Evolutionary conservation across 1,140 invertebrate genomes (phyloP), one percentile per base, ranked within the genome.

Genomic region (Meteorus sp.): DNA sequence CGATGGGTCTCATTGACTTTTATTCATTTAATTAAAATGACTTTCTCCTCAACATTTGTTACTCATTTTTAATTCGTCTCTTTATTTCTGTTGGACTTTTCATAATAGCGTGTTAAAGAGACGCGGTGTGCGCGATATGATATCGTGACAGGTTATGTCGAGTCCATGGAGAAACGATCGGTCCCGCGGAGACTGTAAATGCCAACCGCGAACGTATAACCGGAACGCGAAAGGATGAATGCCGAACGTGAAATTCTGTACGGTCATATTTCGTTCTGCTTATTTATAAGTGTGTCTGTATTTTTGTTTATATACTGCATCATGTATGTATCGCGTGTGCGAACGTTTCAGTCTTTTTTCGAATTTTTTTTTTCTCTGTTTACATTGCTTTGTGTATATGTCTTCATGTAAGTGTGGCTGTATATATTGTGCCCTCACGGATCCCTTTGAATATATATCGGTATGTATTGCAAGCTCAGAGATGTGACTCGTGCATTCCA

Each of bases 401-500:
- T n/a, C n/a, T n/a, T n/a, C n/a, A n/a, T n/a, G n/a, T n/a, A n/a
- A n/a, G n/a, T n/a, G n/a, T n/a, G n/a, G n/a, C n/a, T n/a, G n/a
- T n/a, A n/a, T n/a, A n/a, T n/a, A n/a, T n/a, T n/a, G n/a, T n/a
- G n/a, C n/a, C n/a, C n/a, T n/a, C n/a, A n/a, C n/a, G n/a, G n/a
- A n/a, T n/a, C n/a, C n/a, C n/a, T n/a, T n/a, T n/a, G n/a, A n/a
- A n/a, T n/a, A n/a, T n/a, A n/a, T n/a, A n/a, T n/a, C n/a, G n/a
- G n/a, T n/a, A n/a, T n/a, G n/a, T n/a, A n/a, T 33, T 55, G 58
- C 58, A 60, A 60, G 52, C 58, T 60, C 57, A 47, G 57, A 59
- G 11, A 25, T 27, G 19, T 35, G 44, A 15, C 45, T 45, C 51
- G 35, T 61, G 41, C 59, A 61, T 61, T 61, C 45, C 47, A 61